A percentile compares a stretch with the other conserved stretches of the same genome.
Evolutionary conservation across 64 coral and sea anemone genomes (phyloP).

Genomic region (Actinia tenebrosa): DNA sequence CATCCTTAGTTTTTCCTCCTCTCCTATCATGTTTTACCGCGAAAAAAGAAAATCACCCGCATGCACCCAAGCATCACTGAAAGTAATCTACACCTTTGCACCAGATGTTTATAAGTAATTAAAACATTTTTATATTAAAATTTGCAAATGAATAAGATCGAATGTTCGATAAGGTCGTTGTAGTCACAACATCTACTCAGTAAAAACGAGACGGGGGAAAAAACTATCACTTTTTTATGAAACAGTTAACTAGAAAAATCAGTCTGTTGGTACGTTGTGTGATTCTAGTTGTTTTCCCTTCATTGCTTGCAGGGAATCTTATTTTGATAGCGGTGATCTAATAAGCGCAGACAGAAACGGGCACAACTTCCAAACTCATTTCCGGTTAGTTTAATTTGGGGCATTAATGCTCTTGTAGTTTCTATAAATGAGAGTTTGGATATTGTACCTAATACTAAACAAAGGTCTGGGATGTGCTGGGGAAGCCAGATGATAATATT

Average conservation of each 20-base stretch:
- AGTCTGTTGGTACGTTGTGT: neutral
- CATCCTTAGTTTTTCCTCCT: neutral
- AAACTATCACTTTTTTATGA: neutral
- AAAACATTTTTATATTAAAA: neutral
- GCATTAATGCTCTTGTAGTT: too few species aligned
- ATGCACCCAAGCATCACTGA: neutral
- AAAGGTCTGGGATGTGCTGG: too few species aligned
- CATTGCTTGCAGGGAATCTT: neutral
- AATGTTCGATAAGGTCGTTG: neutral
- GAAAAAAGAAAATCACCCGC: slow-evolving; percentile 4
- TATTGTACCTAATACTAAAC: too few species aligned
- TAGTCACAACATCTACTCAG: neutral
- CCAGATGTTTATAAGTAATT: slow-evolving; percentile 11
- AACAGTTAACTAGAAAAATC: neutral
- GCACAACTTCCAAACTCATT: too few species aligned
- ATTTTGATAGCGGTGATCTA: too few species aligned
- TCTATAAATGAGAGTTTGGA: too few species aligned
- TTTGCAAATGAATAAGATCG: neutral
- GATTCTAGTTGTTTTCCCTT: neutral
- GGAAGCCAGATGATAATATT: too few species aligned
- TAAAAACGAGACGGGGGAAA: neutral
- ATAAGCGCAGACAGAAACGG: too few species aligned
- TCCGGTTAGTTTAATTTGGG: too few species aligned
- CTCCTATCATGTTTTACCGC: neutral
- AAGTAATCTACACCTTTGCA: neutral